Conservation (phyloP, 2,113 vertebrate genomes). For the Thamnophis sirtalis region DNA sequence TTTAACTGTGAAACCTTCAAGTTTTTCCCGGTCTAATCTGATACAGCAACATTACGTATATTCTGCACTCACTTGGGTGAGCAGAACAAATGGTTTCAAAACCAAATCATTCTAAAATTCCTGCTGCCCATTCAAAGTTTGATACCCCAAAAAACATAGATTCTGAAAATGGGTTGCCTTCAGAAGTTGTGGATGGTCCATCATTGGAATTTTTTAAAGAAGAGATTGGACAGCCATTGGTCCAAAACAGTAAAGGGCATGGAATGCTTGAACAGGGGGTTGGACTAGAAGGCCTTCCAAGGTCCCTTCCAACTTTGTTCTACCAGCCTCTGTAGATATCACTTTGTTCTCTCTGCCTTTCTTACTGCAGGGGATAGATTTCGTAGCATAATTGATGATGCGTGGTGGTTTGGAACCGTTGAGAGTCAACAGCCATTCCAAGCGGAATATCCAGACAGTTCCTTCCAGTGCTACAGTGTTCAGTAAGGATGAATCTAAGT, state of each 20-base stretch:
- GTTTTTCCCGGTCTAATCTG: not conserved
- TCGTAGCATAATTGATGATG: conserved; percentile 96
- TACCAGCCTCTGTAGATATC: not conserved
- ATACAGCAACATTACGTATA: not conserved
- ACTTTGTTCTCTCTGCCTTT: not conserved
- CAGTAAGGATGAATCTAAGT: conserved; percentile 73
- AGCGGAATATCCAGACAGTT: conserved; percentile 92
- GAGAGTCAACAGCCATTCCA: conserved; percentile 96
- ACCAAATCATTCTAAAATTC: not conserved
- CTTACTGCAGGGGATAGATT: conserved; percentile 82
- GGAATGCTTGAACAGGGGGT: not conserved
- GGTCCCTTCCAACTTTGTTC: not conserved
- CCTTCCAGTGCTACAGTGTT: conserved; percentile 97
- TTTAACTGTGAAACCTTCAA: not conserved
- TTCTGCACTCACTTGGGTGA: not conserved
- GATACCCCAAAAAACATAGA: not conserved
- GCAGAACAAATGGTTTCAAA: not conserved
- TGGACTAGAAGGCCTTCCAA: not conserved
- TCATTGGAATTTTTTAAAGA: not conserved
- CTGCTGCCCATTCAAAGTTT: not conserved
- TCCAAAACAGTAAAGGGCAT: not conserved
- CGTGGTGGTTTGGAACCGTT: conserved; percentile 97
- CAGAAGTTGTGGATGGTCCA: not conserved
- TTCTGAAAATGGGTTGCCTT: not conserved
- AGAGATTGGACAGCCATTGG: not conserved